A percentile compares a stretch with the other conserved stretches of the same genome.
phyloP scores from a whole-genome alignment of 37 sponge, comb jelly and placozoan species.

The Lycopodina hypogea region DNA sequence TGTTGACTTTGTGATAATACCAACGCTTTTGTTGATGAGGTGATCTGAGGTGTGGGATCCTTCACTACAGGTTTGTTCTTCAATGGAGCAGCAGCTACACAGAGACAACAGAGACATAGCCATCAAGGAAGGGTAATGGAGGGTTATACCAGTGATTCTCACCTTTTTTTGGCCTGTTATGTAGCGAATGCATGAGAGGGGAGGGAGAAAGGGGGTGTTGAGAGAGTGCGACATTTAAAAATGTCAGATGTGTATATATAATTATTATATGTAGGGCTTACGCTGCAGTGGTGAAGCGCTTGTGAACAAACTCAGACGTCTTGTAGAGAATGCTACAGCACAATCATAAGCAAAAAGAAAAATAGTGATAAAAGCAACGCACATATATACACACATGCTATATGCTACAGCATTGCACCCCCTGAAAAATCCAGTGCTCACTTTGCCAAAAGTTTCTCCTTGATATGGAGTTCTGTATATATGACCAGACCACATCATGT shows the following conservation, averaged over 20 bases:
- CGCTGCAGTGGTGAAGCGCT: slow-evolving; percentile 39
- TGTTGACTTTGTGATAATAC: no score
- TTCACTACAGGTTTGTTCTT: slow-evolving; percentile 13
- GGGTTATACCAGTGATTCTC: background rate
- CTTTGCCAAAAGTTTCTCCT: no score
- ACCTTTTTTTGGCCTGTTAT: slow-evolving; percentile 20
- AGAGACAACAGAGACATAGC: background rate
- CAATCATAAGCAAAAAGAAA: no score
- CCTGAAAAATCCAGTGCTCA: no score
- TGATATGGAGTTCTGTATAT: no score
- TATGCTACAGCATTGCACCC: no score
- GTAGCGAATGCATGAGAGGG: background rate
- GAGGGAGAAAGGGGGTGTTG: background rate
- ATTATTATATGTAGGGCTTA: background rate
- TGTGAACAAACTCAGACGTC: slow-evolving; percentile 52
- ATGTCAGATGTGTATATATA: background rate
- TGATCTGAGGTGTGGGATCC: background rate
- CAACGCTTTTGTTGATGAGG: no score
- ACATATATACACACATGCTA: no score
- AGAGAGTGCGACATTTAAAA: background rate
- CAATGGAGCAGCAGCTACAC: background rate
- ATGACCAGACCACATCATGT: no score
- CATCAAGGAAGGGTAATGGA: background rate
- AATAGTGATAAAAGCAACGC: no score
- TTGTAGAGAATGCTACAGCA: slow-evolving; percentile 50